A percentile compares a stretch with the other conserved stretches of the same genome.
These are phyloP conservation scores for Cynodonichthys magdalenae DNA, from an alignment of 2,797 vertebrate species.

Conservation along the genomic window DNA sequence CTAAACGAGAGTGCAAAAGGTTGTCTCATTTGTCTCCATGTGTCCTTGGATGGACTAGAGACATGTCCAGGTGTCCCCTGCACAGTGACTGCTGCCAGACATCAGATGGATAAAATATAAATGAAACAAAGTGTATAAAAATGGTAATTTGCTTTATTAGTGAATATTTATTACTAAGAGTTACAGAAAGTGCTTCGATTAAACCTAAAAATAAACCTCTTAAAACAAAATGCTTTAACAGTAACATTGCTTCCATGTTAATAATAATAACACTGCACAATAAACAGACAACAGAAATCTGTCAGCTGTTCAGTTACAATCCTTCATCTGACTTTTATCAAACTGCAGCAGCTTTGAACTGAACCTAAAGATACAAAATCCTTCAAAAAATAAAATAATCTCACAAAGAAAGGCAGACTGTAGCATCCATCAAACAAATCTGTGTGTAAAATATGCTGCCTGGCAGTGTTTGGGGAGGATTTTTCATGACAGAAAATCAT, in stretches of 20 bases:
- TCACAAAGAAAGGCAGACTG: background rate
- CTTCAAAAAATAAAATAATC: conserved; percentile 1
- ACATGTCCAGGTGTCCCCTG: too few species aligned
- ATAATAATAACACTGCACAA: conserved; percentile 8
- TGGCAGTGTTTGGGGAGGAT: conserved; percentile 18
- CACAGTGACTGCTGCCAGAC: too few species aligned
- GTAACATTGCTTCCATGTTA: conserved; percentile 11
- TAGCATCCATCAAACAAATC: background rate
- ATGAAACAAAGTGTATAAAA: background rate
- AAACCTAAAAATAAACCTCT: conserved; percentile 36
- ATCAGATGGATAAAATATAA: background rate
- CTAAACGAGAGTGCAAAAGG: too few species aligned
- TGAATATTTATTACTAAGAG: conserved; percentile 32
- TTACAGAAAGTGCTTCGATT: conserved; percentile 45
- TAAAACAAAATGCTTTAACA: conserved; percentile 35
- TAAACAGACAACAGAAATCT: conserved; percentile 4
- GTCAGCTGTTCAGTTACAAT: conserved; percentile 11
- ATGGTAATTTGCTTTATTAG: conserved; percentile 57
- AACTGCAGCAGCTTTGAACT: conserved; percentile 16
- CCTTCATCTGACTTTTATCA: background rate
- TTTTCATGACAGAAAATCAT: conserved; percentile 19
- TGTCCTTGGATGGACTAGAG: too few species aligned
- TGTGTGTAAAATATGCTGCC: conserved; percentile 5
- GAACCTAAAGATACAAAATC: conserved; percentile 25
- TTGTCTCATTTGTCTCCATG: too few species aligned